These are phyloP conservation scores for Drosophila lini DNA, from an alignment of 1,140 invertebrate genomes.

Conservation along the genomic window DNA sequence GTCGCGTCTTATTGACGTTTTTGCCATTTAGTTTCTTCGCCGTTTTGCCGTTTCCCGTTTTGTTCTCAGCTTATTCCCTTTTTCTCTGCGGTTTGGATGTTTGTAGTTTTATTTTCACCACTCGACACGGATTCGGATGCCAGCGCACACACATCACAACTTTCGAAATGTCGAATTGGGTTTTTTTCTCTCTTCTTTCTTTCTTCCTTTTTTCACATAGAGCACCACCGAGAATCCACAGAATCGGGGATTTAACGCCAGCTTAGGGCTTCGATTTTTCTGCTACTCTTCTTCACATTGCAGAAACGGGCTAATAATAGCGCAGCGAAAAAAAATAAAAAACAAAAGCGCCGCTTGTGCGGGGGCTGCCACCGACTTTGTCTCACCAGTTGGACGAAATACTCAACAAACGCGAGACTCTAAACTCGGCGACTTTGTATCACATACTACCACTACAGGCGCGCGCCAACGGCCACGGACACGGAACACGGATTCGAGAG, in stretches of 20 bases:
- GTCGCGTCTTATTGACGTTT: slow-evolving; percentile 24
- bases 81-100: slow-evolving; percentile 42
- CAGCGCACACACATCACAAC: slow-evolving; percentile 51
- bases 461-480: slow-evolving; percentile 20
- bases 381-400: slow-evolving; percentile 78
- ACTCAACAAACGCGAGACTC: slow-evolving; percentile 70
- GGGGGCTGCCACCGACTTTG: slow-evolving; percentile 67
- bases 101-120: slow-evolving; percentile 76
- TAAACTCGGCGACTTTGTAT: slow-evolving; percentile 73
- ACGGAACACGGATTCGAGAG: neutral
- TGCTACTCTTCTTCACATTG: slow-evolving; percentile 15
- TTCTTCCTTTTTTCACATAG: slow-evolving; percentile 15
- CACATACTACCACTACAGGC: slow-evolving; percentile 67
- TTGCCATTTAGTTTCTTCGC: slow-evolving; percentile 22
- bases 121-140: slow-evolving; percentile 75
- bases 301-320: slow-evolving; percentile 18
- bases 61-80: slow-evolving; percentile 29
- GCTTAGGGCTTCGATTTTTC: slow-evolving; percentile 9
- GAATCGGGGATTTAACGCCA: slow-evolving; percentile 19
- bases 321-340: slow-evolving; percentile 50
- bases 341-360: slow-evolving; percentile 61
- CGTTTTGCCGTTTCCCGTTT: slow-evolving; percentile 36
- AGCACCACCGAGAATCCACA: slow-evolving; percentile 7
- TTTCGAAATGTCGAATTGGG: slow-evolving; percentile 60
- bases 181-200: neutral